Conservation (phyloP, 2,113 vertebrate species). For the Clinocottus analis region DNA sequence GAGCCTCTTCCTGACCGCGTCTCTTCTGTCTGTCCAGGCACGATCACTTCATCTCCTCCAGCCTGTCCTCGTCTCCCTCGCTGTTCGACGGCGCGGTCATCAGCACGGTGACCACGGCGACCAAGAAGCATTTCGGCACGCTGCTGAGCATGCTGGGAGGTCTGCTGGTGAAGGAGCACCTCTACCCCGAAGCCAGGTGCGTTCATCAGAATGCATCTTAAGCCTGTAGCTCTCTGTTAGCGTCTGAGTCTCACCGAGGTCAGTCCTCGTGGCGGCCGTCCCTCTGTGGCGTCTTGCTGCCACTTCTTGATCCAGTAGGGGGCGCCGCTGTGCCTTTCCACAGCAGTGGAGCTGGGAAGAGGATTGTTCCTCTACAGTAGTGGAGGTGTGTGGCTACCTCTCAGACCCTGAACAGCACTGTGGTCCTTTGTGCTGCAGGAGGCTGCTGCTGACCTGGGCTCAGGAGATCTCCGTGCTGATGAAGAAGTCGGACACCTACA, state of each 20-base stretch:
- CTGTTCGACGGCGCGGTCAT: conserved; percentile 98
- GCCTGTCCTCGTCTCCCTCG: conserved; percentile 96
- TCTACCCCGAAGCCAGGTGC: conserved; percentile 92
- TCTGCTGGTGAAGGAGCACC: conserved; percentile 92
- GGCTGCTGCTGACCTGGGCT: conserved; percentile 94
- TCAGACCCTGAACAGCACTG: too few relatives aligned
- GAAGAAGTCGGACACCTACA: conserved; percentile 97
- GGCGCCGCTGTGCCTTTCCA: background rate
- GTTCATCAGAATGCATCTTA: background rate
- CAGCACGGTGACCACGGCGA: conserved; percentile 98
- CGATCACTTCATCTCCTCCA: conserved; percentile 98
- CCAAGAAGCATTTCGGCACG: conserved; percentile 97
- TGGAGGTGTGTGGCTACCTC: too few relatives aligned
- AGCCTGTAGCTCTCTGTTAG: too few relatives aligned
- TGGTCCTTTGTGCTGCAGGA: conserved; percentile 86
- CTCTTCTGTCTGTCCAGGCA: conserved; percentile 82
- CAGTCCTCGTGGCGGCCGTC: too few relatives aligned
- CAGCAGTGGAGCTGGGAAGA: background rate
- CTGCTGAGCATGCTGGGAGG: conserved; percentile 91
- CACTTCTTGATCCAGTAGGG: too few relatives aligned
- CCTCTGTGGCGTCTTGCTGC: too few relatives aligned
- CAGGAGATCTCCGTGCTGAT: conserved; percentile 94
- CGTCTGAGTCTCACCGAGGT: too few relatives aligned
- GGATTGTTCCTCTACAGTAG: too few relatives aligned
- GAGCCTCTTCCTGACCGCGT: too few relatives aligned